Base-by-base conservation (phyloP, 2,888 invertebrate species). In the Acleris laterana region DNA sequence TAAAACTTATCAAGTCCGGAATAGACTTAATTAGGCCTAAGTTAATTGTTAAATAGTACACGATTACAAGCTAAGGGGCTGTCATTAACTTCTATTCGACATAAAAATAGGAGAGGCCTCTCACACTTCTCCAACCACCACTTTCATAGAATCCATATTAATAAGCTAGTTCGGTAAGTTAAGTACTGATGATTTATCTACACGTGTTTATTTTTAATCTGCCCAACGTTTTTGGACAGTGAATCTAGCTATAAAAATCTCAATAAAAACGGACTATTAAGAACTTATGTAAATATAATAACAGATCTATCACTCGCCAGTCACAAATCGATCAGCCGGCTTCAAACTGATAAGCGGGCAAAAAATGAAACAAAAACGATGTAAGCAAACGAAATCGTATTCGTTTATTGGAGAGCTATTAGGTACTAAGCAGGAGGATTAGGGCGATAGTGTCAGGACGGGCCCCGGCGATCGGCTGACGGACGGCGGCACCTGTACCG, bases 1-100 rank as follows among this genome's bases (percentile, higher is more conserved):
- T 86, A 87, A 89, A 86, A 82, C 83, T 87, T 89, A 89, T 89
- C 89, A 82, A 79, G 76, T 79, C 77, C 80, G 78, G 82, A 84
- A 82, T 79, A 80, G 76, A 78, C 79, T 84, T 88, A 89, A 89
- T 89, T 88, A 89, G 81, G 77, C 72, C 74, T 77, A 75, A 76
- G 78, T 81, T 86, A 84, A 86, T 87, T 84, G 83, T 82, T 80
- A 76, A 74, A 76, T 77, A 71, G 74, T 77, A 76, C 77, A 77
- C 79, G 70, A 76, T 73, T 77, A 77, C 74, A 76, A 80, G 76
- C 74, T 74, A 68, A 73, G 76, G 70, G 74, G 78, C 44, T 51
- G 77, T 78, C 79, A 77, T 75, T 72, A 74, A 72, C 74, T 78
- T 77, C 74, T 77, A 74, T 72, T 75, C 67, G 74, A 72, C 76